Conservation (phyloP, 2,888 invertebrate genomes). For the Melikaiella ostensackeni region DNA sequence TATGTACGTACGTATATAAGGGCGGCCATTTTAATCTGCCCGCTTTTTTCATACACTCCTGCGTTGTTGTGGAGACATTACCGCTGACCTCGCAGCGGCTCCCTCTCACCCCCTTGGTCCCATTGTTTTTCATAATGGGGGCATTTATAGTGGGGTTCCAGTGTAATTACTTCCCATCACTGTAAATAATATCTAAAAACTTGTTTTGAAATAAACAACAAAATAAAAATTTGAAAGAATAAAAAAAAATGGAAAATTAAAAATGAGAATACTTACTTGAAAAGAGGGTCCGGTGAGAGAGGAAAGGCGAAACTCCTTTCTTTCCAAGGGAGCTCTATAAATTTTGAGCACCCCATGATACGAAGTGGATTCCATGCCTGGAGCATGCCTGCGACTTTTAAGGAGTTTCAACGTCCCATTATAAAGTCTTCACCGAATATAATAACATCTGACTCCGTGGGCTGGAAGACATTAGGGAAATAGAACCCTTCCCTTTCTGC, state of each 20-base stretch:
- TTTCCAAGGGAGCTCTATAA: constrained; percentile 52
- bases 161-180: too few species aligned
- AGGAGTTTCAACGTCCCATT: constrained; percentile 74
- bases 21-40: too few species aligned
- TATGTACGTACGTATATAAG: too few species aligned
- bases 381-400: constrained; percentile 69
- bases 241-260: too few species aligned
- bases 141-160: too few species aligned
- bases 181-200: too few species aligned
- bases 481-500: constrained; percentile 54
- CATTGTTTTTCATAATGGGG: too few species aligned
- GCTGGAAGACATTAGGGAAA: constrained; percentile 77
- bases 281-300: not conserved
- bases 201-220: not conserved
- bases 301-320: constrained; percentile 37
- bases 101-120: too few species aligned
- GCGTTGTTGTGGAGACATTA: too few species aligned
- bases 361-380: constrained; percentile 34
- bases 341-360: constrained; percentile 44
- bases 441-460: constrained; percentile 74
- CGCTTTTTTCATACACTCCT: too few species aligned
- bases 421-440: constrained; percentile 76
- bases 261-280: constrained; percentile 13
- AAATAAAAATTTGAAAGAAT: too few species aligned
- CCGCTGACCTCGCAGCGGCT: too few species aligned